A percentile compares a stretch with the other conserved stretches of the same genome.
Conservation (phyloP, 2,797 vertebrate genomes). For the Fundulus diaphanus region DNA sequence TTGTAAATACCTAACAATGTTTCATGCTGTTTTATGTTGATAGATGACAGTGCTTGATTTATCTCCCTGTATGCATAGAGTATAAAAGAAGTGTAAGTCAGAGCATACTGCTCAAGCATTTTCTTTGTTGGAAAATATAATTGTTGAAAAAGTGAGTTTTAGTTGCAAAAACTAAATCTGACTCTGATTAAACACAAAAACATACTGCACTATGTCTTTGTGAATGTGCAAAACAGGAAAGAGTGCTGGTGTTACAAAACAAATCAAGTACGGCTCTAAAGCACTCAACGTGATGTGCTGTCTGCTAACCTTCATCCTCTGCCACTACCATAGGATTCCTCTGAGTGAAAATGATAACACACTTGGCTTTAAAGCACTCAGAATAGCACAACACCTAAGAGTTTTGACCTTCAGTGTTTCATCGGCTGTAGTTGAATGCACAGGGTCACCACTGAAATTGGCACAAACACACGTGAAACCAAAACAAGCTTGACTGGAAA, state of each 20-base stretch:
- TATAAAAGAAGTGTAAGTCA: background rate
- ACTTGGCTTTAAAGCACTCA: conserved; percentile 81
- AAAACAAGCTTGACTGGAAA: conserved; percentile 83
- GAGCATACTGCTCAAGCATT: background rate
- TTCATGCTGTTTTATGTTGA: background rate
- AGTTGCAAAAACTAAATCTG: conserved; percentile 9
- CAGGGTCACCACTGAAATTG: conserved; percentile 72
- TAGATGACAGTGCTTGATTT: background rate
- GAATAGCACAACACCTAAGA: conserved; percentile 72
- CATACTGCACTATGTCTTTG: conserved; percentile 2
- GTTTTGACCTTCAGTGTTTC: conserved; percentile 78
- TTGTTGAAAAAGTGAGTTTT: conserved; percentile 8
- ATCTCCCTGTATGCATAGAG: background rate
- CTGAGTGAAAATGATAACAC: conserved; percentile 71
- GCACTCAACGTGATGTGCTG: conserved; percentile 65
- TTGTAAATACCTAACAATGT: background rate
- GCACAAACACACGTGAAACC: conserved; percentile 71
- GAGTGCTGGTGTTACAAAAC: conserved; percentile 55
- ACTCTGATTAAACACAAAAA: conserved; percentile 21
- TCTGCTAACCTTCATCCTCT: conserved; percentile 67
- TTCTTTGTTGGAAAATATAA: conserved; percentile 2
- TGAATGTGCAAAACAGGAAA: conserved; percentile 54
- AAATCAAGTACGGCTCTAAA: conserved; percentile 56
- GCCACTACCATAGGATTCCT: conserved; percentile 71
- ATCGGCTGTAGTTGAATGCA: conserved; percentile 64